phyloP scores from a whole-genome alignment of 2,797 vertebrate species.

The Tenualosa thibaudeaui region DNA sequence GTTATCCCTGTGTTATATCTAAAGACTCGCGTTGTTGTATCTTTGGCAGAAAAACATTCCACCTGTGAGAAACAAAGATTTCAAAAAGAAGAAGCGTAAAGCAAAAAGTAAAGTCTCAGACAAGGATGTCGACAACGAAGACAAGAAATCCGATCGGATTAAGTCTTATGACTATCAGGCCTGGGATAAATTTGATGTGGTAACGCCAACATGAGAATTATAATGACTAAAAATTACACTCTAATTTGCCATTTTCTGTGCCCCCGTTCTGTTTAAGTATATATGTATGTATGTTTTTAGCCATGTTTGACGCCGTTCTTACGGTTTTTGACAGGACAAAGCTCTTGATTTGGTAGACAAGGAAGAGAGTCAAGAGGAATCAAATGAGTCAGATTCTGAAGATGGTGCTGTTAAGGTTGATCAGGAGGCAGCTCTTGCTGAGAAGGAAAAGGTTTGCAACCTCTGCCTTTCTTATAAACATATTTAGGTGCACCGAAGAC shows the following conservation, averaged over 20 bases:
- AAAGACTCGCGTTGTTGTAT: conserved; percentile 20
- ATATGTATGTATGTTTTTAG: not conserved
- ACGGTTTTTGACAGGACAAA: conserved; percentile 78
- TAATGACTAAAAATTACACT: not conserved
- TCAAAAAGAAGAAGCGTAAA: conserved; percentile 84
- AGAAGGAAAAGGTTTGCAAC: conserved; percentile 83
- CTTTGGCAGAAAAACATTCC: conserved; percentile 76
- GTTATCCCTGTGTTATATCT: not conserved
- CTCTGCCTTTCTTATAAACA: not conserved
- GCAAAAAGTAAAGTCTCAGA: conserved; percentile 64
- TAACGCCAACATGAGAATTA: conserved; percentile 53
- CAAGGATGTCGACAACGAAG: conserved; percentile 69
- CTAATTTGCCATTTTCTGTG: not conserved
- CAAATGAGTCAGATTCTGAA: conserved; percentile 89
- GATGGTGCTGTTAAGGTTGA: conserved; percentile 78
- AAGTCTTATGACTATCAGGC: conserved; percentile 88
- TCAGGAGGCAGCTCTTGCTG: conserved; percentile 76
- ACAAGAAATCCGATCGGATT: conserved; percentile 75
- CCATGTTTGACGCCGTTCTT: not conserved
- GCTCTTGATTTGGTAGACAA: conserved; percentile 88
- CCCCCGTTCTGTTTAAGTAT: not conserved
- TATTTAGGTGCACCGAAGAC: not conserved
- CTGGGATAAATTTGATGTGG: conserved; percentile 96
- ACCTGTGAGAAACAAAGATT: conserved; percentile 89
- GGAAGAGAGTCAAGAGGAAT: conserved; percentile 83